Percentiles rank a stretch among this genome's conserved stretches.
phyloP scores from a whole-genome alignment of 2,888 invertebrate species.

The Disparrhopalites patrizii region DNA sequence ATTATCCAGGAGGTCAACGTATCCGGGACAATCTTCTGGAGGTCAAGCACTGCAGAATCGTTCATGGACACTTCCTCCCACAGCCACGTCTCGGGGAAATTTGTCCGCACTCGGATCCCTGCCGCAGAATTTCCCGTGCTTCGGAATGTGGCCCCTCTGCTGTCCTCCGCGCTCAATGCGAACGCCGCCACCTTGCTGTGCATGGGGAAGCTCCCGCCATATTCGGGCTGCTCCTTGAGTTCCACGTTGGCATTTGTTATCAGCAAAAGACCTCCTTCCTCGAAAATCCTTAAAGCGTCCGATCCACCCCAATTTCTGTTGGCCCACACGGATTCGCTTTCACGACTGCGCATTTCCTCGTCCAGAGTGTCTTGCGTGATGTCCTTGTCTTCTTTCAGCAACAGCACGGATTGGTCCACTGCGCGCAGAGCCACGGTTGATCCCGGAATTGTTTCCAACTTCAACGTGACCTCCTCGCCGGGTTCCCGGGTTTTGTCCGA shows the following conservation, averaged over 20 bases:
- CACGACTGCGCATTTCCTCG: slow-evolving; percentile 41
- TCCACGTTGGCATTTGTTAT: slow-evolving; percentile 32
- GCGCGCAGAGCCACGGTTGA: slow-evolving; percentile 83
- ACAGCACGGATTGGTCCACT: slow-evolving; percentile 74
- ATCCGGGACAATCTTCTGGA: slow-evolving; percentile 25
- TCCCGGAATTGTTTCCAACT: slow-evolving; percentile 73
- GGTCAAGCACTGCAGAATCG: neutral
- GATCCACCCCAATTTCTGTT: slow-evolving; percentile 34
- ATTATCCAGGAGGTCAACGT: slow-evolving; percentile 38
- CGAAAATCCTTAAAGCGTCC: slow-evolving; percentile 32
- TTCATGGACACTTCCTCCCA: slow-evolving; percentile 42
- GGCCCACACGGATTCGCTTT: neutral
- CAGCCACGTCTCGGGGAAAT: slow-evolving; percentile 51
- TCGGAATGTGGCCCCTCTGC: neutral
- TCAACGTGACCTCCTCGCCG: slow-evolving; percentile 69
- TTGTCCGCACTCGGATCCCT: slow-evolving; percentile 34
- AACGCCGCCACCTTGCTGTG: neutral
- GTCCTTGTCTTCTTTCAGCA: slow-evolving; percentile 53
- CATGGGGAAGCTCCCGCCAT: neutral
- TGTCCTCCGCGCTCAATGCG: neutral
- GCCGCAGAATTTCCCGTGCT: too few species aligned
- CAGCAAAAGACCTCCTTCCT: slow-evolving; percentile 30
- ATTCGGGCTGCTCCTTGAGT: neutral
- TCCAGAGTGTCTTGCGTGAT: slow-evolving; percentile 20
- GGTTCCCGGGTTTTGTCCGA: slow-evolving; percentile 66